phyloP scores from a whole-genome alignment of 2,113 vertebrate species.

The Triplophysa dalaica region DNA sequence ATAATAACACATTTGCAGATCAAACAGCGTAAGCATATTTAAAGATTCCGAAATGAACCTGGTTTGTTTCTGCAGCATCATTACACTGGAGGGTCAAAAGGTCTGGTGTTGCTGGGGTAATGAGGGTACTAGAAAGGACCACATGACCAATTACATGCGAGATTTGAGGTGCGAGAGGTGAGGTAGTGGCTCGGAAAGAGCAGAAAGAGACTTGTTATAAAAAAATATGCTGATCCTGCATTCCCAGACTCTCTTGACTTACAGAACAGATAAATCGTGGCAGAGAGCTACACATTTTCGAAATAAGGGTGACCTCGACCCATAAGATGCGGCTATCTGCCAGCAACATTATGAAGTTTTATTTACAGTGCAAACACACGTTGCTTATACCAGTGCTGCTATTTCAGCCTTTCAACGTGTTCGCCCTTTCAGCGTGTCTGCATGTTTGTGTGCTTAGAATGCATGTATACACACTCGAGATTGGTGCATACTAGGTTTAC shows the following conservation, averaged over 20 bases:
- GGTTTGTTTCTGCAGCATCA: background rate
- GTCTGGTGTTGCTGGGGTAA: background rate
- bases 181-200: background rate
- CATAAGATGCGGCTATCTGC: slow-evolving; percentile 34
- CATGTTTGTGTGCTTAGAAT: slow-evolving; percentile 12
- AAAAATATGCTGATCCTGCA: background rate
- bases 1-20: background rate
- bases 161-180: slow-evolving; percentile 3
- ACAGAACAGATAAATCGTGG: slow-evolving; percentile 14
- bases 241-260: background rate
- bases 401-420: slow-evolving; percentile 29
- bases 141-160: slow-evolving; percentile 12
- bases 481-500: background rate
- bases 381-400: slow-evolving; percentile 44
- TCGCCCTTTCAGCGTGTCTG: slow-evolving; percentile 11
- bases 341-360: slow-evolving; percentile 47
- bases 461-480: slow-evolving; percentile 17
- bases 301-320: slow-evolving; percentile 47
- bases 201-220: slow-evolving; percentile 18
- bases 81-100: background rate
- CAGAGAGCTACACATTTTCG: slow-evolving; percentile 37
- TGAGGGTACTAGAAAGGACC: slow-evolving; percentile 4
- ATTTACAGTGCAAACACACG: slow-evolving; percentile 57
- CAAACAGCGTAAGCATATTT: background rate
- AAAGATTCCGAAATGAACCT: background rate